These are phyloP conservation scores for Eulemur rufifrons DNA, from an alignment of 2,113 vertebrate genomes.

Conservation along the genomic window DNA sequence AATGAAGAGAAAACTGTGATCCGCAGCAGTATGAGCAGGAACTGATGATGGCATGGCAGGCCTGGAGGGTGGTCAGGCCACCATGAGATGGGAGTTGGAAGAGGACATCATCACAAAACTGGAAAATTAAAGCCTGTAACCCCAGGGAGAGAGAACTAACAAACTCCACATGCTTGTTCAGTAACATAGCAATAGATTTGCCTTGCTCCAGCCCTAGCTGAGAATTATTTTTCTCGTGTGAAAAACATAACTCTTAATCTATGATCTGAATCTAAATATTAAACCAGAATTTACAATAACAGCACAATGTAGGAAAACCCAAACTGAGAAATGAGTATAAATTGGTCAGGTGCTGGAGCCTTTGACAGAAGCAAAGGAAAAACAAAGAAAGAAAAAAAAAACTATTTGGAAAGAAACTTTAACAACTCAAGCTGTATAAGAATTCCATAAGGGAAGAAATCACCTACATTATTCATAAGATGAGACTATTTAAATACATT, in stretches of 20 bases:
- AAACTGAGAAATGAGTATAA: not conserved
- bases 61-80: not conserved
- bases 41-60: no score
- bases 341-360: not conserved
- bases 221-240: not conserved
- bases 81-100: not conserved
- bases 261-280: not conserved
- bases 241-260: not conserved
- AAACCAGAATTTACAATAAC: not conserved
- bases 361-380: not conserved
- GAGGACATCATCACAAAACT: not conserved
- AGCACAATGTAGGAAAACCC: not conserved
- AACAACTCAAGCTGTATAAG: not conserved
- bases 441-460: not conserved
- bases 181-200: no score
- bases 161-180: not conserved
- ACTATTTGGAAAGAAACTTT: not conserved
- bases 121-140: not conserved
- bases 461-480: not conserved
- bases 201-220: no score
- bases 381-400: not conserved
- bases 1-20: not conserved
- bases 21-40: accelerated
- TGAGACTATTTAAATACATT: not conserved
- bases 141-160: no score